phyloP scores from a whole-genome alignment of 2,797 vertebrate genomes.

The Borostomias antarcticus region DNA sequence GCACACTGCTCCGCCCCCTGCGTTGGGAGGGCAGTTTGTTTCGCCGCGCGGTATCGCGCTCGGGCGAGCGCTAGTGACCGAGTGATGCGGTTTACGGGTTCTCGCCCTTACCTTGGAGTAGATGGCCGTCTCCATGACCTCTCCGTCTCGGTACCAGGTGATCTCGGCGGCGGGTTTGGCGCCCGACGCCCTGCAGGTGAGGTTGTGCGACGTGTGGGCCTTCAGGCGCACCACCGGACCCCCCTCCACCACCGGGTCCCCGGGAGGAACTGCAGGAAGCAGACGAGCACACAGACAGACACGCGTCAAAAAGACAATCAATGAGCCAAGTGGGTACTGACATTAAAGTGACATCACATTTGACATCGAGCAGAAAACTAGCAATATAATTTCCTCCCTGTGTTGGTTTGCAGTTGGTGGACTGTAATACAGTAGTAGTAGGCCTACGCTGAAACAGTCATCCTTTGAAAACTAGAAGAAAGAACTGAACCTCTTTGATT shows the following conservation, averaged over 20 bases:
- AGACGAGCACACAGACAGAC: conserved; percentile 34
- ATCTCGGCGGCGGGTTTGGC: conserved; percentile 88
- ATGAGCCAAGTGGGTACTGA: conserved; percentile 43
- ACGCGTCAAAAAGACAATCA: conserved; percentile 16
- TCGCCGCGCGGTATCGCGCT: conserved; percentile 15
- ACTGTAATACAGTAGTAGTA: too few species aligned
- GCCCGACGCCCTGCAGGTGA: conserved; percentile 83
- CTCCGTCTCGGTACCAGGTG: conserved; percentile 88
- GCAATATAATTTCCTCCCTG: conserved; percentile 46
- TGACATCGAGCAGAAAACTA: conserved; percentile 37
- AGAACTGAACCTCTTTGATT: conserved; percentile 58
- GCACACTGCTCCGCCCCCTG: conserved; percentile 17
- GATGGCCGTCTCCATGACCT: conserved; percentile 79
- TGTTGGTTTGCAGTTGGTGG: conserved; percentile 54
- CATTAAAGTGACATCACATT: conserved; percentile 47
- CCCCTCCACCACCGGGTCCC: conserved; percentile 84
- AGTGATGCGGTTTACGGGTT: too few species aligned
- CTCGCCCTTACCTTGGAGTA: conserved; percentile 86
- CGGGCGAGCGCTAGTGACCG: conserved; percentile 1
- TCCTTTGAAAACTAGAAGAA: conserved; percentile 44
- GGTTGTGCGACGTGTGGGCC: conserved; percentile 83
- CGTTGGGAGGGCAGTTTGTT: too few species aligned
- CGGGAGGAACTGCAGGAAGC: conserved; percentile 81
- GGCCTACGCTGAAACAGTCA: too few species aligned
- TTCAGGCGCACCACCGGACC: conserved; percentile 86